phyloP scores from a whole-genome alignment of 1,140 invertebrate genomes.

The Augochlora pura region DNA sequence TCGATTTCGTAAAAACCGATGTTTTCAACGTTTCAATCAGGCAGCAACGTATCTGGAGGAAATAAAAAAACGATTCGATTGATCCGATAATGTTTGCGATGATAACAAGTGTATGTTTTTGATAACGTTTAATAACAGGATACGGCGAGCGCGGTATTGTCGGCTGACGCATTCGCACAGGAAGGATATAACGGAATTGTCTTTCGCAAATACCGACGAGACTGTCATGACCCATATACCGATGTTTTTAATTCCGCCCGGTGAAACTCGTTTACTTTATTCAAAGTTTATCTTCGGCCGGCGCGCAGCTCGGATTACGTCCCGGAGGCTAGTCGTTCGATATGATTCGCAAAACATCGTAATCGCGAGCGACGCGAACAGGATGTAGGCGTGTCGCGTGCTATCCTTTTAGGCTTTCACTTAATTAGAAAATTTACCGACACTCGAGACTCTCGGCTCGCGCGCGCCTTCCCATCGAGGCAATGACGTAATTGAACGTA shows the following conservation, averaged over 20 bases:
- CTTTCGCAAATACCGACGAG: neutral
- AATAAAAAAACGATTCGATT: too few relatives aligned
- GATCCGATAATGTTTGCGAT: too few relatives aligned
- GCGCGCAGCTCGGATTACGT: neutral
- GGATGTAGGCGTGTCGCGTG: slow-evolving; percentile 37
- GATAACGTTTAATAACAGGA: neutral
- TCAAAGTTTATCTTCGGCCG: neutral
- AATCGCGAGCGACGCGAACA: slow-evolving; percentile 11
- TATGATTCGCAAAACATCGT: slow-evolving; percentile 38
- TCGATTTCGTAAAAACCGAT: too few relatives aligned
- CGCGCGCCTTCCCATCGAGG: neutral
- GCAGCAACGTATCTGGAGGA: too few relatives aligned
- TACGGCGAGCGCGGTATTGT: neutral
- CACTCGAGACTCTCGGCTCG: neutral
- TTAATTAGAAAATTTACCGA: slow-evolving; percentile 4
- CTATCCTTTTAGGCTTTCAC: slow-evolving; percentile 40
- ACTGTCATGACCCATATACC: neutral
- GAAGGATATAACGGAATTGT: neutral
- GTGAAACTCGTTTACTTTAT: neutral
- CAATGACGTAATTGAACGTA: neutral
- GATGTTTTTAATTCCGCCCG: neutral
- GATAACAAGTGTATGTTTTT: too few relatives aligned
- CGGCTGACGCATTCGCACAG: neutral
- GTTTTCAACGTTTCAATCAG: too few relatives aligned
- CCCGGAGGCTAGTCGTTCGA: slow-evolving; percentile 7